A percentile compares a stretch with the other conserved stretches of the same genome.
Conservation (phyloP, 1,140 invertebrate genomes). For the Nephotettix cincticeps region DNA sequence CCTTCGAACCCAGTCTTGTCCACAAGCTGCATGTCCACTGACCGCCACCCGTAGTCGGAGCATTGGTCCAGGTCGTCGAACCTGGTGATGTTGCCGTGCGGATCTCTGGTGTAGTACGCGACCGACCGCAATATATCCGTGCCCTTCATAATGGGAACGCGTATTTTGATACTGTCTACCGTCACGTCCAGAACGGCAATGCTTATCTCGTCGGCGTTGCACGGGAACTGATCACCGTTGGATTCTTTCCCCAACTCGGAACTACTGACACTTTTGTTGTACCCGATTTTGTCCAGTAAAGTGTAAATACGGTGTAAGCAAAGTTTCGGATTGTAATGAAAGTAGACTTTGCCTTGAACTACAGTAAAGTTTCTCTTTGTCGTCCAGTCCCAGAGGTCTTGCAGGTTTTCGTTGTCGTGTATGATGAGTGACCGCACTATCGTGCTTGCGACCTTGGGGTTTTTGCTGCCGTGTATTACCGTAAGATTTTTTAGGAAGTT, state of each 20-base stretch:
- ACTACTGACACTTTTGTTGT: slow-evolving; percentile 19
- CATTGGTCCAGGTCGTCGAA: slow-evolving; percentile 79
- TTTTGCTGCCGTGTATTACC: slow-evolving; percentile 72
- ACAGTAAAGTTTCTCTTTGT: slow-evolving; percentile 50
- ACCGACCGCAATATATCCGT: slow-evolving; percentile 17
- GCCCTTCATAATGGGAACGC: neutral
- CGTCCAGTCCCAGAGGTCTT: slow-evolving; percentile 79
- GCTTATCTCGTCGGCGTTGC: slow-evolving; percentile 53
- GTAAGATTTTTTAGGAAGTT: slow-evolving; percentile 81
- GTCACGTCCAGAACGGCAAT: slow-evolving; percentile 14
- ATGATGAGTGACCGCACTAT: slow-evolving; percentile 67
- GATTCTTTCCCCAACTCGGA: slow-evolving; percentile 75
- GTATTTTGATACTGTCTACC: neutral
- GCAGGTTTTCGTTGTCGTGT: slow-evolving; percentile 88
- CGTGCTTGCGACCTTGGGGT: slow-evolving; percentile 67
- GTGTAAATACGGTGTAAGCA: slow-evolving; percentile 75
- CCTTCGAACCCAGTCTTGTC: neutral
- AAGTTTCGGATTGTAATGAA: slow-evolving; percentile 92
- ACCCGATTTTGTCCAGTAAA: neutral
- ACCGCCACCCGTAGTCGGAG: slow-evolving; percentile 62
- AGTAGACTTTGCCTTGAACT: slow-evolving; percentile 70
- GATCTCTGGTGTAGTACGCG: slow-evolving; percentile 52
- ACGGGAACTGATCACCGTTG: slow-evolving; percentile 91
- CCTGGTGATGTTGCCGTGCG: slow-evolving; percentile 69
- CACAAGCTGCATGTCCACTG: slow-evolving; percentile 45